These are phyloP conservation scores for Temnothorax rugatulus DNA, from an alignment of 2,888 invertebrate genomes.

Conservation along the genomic window DNA sequence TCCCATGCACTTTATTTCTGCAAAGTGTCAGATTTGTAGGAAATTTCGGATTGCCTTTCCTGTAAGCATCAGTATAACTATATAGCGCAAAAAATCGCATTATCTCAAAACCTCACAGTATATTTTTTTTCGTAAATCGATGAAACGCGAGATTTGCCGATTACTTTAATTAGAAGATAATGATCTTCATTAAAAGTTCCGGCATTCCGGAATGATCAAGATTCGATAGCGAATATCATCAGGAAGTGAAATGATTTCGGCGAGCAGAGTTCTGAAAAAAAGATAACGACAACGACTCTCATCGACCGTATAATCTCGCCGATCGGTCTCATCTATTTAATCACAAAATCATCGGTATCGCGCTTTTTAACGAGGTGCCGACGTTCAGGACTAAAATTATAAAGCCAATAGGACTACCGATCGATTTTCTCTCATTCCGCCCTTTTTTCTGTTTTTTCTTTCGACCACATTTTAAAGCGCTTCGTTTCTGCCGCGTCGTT, in stretches of 20 bases:
- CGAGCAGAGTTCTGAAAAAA: constrained; percentile 20
- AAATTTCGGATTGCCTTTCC: not conserved
- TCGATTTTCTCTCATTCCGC: constrained; percentile 55
- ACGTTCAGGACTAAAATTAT: constrained; percentile 64
- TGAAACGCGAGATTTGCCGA: not conserved
- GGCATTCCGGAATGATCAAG: constrained; percentile 6
- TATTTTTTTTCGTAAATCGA: not conserved
- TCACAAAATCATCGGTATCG: constrained; percentile 29
- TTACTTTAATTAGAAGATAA: constrained; percentile 46
- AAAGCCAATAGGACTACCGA: constrained; percentile 58
- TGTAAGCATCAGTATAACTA: not conserved
- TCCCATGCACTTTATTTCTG: not conserved
- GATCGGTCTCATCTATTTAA: constrained; percentile 52
- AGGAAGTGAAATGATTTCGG: constrained; percentile 15
- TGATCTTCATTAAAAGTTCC: constrained; percentile 52
- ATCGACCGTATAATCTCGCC: constrained; percentile 10
- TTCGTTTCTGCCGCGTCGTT: not conserved
- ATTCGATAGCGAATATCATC: constrained; percentile 7
- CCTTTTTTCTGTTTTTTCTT: not conserved
- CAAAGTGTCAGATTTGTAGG: not conserved
- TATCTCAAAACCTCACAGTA: not conserved
- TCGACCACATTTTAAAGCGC: constrained; percentile 19
- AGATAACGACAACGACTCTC: not conserved
- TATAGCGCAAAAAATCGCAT: not conserved
- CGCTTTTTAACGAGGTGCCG: constrained; percentile 56